Conservation (phyloP, 2,113 vertebrate species). For the Clarias gariepinus region DNA sequence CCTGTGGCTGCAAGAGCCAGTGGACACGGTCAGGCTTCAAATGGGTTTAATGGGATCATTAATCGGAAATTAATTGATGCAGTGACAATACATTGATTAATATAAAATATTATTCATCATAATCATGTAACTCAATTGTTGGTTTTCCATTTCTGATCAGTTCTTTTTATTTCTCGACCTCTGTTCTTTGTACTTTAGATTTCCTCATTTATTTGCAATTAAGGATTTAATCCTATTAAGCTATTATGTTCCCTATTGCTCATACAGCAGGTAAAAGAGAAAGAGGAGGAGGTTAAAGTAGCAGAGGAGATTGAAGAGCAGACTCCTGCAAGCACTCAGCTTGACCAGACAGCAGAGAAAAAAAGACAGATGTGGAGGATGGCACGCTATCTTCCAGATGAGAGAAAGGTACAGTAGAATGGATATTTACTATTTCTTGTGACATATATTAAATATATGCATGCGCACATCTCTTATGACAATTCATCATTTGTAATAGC, state of each 20-base stretch:
- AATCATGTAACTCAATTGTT: background rate
- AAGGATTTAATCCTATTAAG: background rate
- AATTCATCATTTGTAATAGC: background rate
- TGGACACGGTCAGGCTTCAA: conserved; percentile 63
- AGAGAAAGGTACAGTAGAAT: conserved; percentile 71
- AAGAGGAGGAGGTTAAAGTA: conserved; percentile 30
- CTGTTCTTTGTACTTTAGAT: background rate
- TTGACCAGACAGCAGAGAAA: conserved; percentile 73
- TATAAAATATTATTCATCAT: background rate
- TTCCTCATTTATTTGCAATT: background rate
- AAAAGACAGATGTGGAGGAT: conserved; percentile 84
- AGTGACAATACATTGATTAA: background rate
- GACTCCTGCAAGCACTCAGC: conserved; percentile 62
- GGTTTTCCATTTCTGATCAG: background rate
- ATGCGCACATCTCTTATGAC: background rate
- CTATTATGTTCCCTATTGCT: background rate
- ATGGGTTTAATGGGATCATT: background rate
- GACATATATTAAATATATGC: background rate
- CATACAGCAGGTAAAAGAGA: conserved; percentile 31
- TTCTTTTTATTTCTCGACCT: background rate
- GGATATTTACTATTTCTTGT: background rate
- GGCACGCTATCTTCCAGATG: conserved; percentile 76
- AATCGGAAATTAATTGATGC: background rate
- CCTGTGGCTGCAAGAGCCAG: conserved; percentile 84
- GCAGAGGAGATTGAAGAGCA: conserved; percentile 7